Base-by-base conservation (phyloP, 1,140 invertebrate genomes). In the Drosophila pseudoananassae region DNA sequence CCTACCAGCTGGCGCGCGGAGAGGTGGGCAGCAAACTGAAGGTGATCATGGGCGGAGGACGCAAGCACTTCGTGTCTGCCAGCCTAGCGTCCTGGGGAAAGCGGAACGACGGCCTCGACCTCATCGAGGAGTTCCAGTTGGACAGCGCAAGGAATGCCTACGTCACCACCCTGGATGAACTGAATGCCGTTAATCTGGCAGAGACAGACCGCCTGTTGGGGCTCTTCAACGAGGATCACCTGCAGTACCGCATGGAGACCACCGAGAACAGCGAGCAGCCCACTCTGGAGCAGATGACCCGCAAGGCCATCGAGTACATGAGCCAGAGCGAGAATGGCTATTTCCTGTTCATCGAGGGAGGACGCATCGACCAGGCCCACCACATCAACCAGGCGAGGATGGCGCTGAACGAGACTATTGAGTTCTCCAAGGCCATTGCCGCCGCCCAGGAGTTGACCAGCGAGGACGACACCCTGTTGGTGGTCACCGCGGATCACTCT, bases 281-380 rank as follows among this genome's bases (percentile, higher is more conserved):
- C 3, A 93, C 93, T 1, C 91, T 98, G 2, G 93, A 93, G 46
- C 95, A 98, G 91, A 97, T 98, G 97, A 96, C 96, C 0, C 92
- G 94, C 78, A 95, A 95, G 69, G 97, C 97, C 6, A 95, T 98
- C 33, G 93, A 96, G 80, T 93, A 97, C 7, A 92, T 98, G 23
- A 92, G 93, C 1, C 95, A 94, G 69, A 85, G 23, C 12, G 64
- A 73, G 3, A 94, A 96, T 46, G 97, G 97, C 14, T 96, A 92
- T 72, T 94, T 95, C 71, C 59, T 90, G 27, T 92, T 91, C 75
- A 93, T 94, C 17, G 82, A 94, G 88, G 94, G 95, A 10, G 95
- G 95, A 0, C 94, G 94, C 65, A 97, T 98, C 46, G 97, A 98
- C 90, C 94, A 95, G 61, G 97, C 94, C 0, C 96, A 98, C 87